Evolutionary conservation across 1,140 invertebrate genomes (phyloP).

Genomic region (Pemphigus obesinymphae): DNA sequence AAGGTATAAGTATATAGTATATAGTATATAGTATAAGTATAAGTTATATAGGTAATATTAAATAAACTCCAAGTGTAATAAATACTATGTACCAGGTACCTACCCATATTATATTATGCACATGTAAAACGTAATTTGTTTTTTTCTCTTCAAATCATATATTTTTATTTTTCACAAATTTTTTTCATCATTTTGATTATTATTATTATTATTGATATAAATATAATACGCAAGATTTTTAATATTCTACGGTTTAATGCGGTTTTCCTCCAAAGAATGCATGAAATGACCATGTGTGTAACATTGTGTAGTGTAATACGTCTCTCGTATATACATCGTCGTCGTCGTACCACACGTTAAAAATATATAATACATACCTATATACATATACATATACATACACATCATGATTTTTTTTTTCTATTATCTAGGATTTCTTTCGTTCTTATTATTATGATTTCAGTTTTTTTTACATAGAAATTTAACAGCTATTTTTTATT

Average conservation of each 20-base stretch:
- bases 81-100: too few species aligned
- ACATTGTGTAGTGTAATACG: slow-evolving; percentile 3
- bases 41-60: too few species aligned
- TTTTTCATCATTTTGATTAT: slow-evolving; percentile 4
- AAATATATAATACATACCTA: background rate
- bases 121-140: background rate
- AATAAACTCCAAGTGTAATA: too few species aligned
- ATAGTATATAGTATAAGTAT: too few species aligned
- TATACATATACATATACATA: background rate
- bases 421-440: slow-evolving; percentile 22
- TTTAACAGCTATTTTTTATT: slow-evolving; percentile 22
- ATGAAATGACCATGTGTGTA: slow-evolving; percentile 25
- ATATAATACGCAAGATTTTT: slow-evolving; percentile 28
- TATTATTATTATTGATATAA: slow-evolving; percentile 15
- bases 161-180: background rate
- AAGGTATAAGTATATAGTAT: too few species aligned
- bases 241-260: slow-evolving; percentile 35
- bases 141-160: background rate
- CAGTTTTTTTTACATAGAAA: slow-evolving; percentile 24
- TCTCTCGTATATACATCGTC: too few species aligned
- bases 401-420: slow-evolving; percentile 21
- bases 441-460: slow-evolving; percentile 21
- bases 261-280: slow-evolving; percentile 27
- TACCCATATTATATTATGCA: too few species aligned
- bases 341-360: slow-evolving; percentile 20